Base-by-base conservation (phyloP, 2,888 invertebrate species). In the Drosophila mayaguana region DNA sequence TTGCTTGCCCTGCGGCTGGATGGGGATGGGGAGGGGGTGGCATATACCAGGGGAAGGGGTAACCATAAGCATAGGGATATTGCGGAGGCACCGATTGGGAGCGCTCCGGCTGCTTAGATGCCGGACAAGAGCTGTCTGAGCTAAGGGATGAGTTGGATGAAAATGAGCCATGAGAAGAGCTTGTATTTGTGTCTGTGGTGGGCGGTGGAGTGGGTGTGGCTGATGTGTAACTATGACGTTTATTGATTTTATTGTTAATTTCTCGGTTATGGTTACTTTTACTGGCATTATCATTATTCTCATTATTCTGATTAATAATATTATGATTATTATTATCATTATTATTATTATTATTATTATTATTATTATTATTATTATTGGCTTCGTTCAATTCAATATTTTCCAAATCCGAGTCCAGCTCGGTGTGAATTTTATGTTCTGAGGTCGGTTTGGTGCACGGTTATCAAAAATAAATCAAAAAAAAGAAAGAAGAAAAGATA, bases 331-430 rank as follows among this genome's bases (percentile, higher is more conserved):
- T 72, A 74, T 74, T 62, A 75, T 81, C 72, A 74, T 45, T 88
- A 72, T 89, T 82, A 68, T 83, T 80, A 74, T 36, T 14, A 36
- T 36, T 70, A 42, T 42, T 18, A 42, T 42, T 42, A 42, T 42
- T 42, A 42, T 42, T 42, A 43, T 43, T 18, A 38, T 38, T 38
- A 38, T 38, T 38, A 38, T 46, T 88, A 74, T 89, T 81, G 77
- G 70, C 81, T 88, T 89, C 90, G 91, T 88, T 91, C 91, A 90
- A 86, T 89, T 90, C 90, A 88, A 88, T 90, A 91, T 86, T 84
- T 81, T 91, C 91, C 92, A 92, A 91, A 90, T 90, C 90, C 91
- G 86, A 87, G 86, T 92, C 92, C 91, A 91, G 91, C 90, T 93
- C 92, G 91, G 91, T 91, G 92, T 91, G 82, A 91, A 90, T 79